A percentile compares a stretch with the other conserved stretches of the same genome.
Evolutionary conservation across 2,113 vertebrate species (phyloP).

Genomic region (Seriola aureovittata): DNA sequence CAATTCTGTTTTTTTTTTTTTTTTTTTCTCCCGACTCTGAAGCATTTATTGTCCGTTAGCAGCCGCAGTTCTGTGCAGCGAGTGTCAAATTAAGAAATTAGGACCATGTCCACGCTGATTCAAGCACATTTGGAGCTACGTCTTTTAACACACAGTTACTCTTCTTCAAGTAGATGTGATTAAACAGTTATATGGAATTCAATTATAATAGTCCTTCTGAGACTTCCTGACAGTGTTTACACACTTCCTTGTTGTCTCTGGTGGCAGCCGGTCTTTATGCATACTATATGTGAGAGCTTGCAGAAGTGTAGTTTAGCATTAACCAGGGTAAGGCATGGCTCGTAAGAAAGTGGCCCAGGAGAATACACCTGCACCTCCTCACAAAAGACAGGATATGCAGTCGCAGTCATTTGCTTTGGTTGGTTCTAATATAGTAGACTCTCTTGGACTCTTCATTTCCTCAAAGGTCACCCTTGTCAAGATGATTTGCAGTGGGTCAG

Average conservation of each 20-base stretch:
- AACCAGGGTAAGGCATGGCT: not conserved
- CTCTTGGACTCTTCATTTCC: not conserved
- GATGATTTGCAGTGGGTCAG: not conserved
- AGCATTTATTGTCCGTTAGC: not conserved
- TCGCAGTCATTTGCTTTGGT: not conserved
- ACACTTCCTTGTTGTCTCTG: constrained; percentile 1
- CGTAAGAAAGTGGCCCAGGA: too few species aligned
- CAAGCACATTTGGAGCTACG: not conserved
- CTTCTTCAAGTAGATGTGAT: constrained; percentile 2
- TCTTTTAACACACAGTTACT: not conserved
- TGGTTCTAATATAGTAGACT: not conserved
- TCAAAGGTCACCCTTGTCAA: not conserved
- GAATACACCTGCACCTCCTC: too few species aligned
- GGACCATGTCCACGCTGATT: not conserved
- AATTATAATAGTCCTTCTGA: not conserved
- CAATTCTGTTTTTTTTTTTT: not conserved
- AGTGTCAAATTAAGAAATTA: constrained; percentile 2
- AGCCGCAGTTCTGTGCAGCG: not conserved
- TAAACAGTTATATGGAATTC: not conserved
- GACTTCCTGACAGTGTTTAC: constrained; percentile 26
- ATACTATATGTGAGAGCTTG: not conserved
- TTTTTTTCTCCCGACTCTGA: not conserved
- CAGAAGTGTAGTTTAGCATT: not conserved
- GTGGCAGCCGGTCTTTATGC: not conserved
- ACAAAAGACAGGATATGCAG: too few species aligned